Conservation (phyloP, 1,140 invertebrate species). For the Telenomus remus region DNA sequence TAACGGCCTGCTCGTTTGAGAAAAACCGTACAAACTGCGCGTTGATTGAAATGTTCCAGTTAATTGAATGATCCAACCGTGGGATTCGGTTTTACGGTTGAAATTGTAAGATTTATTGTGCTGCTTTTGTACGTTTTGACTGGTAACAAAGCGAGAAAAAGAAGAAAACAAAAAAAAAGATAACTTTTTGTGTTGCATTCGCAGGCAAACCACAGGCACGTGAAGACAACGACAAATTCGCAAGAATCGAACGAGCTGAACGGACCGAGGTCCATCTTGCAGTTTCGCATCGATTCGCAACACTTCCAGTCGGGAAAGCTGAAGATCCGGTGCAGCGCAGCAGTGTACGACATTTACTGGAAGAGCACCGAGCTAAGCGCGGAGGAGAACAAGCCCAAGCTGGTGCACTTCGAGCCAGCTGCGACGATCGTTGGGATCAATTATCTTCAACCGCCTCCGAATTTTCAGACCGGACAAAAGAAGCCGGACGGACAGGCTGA, state of each 20-base stretch:
- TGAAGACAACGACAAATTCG: slow-evolving; percentile 62
- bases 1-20: no score
- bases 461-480: slow-evolving; percentile 73
- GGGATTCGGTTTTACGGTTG: no score
- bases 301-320: slow-evolving; percentile 78
- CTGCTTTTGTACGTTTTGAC: no score
- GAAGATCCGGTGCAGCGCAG: slow-evolving; percentile 80
- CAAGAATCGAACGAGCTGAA: slow-evolving; percentile 65
- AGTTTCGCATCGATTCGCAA: slow-evolving; percentile 76
- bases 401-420: slow-evolving; percentile 63
- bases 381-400: slow-evolving; percentile 74
- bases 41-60: no score
- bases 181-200: background rate
- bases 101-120: no score
- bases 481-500: slow-evolving; percentile 72
- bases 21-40: no score
- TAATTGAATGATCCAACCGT: no score
- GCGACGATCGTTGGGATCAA: slow-evolving; percentile 71
- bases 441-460: slow-evolving; percentile 72
- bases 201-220: slow-evolving; percentile 62
- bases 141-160: no score
- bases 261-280: slow-evolving; percentile 70
- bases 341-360: slow-evolving; percentile 79
- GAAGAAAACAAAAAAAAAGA: no score
- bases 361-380: slow-evolving; percentile 79